Base-by-base conservation (phyloP, 2,888 invertebrate genomes). In the Craniophora ligustri region DNA sequence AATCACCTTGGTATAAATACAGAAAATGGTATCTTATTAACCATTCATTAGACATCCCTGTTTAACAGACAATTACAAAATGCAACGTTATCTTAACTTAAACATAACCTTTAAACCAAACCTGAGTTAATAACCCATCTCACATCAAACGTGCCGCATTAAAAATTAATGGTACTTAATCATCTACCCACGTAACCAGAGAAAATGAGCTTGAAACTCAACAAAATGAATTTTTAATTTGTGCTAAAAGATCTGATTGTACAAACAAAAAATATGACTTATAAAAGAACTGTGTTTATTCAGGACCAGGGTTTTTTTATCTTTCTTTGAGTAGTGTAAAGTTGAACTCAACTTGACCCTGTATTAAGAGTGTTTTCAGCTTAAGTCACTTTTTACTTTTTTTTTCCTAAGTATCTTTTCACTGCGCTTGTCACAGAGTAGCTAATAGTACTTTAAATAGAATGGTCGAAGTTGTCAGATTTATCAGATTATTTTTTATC, bases 271-370 rank as follows among this genome's bases (percentile, higher is more conserved):
- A 38, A 48, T 53, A 44, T 23, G 11, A 47, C 46, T 59, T 44
- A 26, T 23, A 53, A 38, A 54, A 47, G 16, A 21, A 5, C 18
- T 10, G n/a, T 59, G 48, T 72, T 59, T 64, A 57, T 64, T 54
- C 42, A 72, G 53, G 41, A 68, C 50, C 59, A 51, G 49, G 40
- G 60, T 42, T 59, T 60, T 46, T 50, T 14, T 19, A 35, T 34
- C 38, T 55, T 26, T 7, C 15, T 18, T 7, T n/a, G n/a, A 5
- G 10, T 19, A 31, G 49, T 47, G 30, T 44, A n/a, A n/a, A n/a
- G n/a, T n/a, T 45, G 34, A 44, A 39, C 35, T 45, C 41, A 36
- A 59, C 45, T 38, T 66, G 47, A 26, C 19, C 32, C 41, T 26
- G 32, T 55, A 42, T 60, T 70, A 70, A 60, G 30, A 23, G 61